Evolutionary conservation across 2,888 invertebrate genomes (phyloP).

Genomic region (Drosophila cognata): DNA sequence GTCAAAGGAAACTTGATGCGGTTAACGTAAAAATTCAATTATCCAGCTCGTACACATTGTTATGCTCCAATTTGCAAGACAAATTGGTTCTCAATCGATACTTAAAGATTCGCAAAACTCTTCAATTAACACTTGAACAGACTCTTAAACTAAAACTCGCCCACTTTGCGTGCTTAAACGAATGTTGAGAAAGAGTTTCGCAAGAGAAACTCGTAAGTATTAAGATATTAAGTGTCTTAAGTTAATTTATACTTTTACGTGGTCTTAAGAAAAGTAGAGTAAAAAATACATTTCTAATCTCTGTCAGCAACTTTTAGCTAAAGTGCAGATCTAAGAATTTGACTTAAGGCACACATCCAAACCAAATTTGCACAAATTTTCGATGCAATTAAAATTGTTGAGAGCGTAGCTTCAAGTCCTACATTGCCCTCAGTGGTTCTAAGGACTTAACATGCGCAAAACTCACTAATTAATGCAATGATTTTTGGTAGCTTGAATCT

Average conservation of each 20-base stretch:
- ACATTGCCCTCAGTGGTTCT: neutral
- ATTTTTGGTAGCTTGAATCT: neutral
- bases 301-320: neutral
- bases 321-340: neutral
- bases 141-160: neutral
- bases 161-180: neutral
- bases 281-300: neutral
- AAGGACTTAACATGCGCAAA: neutral
- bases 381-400: slow-evolving; percentile 6
- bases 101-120: neutral
- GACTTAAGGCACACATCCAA: neutral
- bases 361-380: neutral
- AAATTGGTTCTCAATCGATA: neutral
- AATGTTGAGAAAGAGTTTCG: neutral
- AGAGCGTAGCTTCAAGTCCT: neutral
- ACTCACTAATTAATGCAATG: slow-evolving; percentile 10
- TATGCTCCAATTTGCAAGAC: slow-evolving; percentile 4
- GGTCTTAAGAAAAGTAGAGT: neutral
- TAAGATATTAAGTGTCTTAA: neutral
- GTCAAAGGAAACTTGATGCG: slow-evolving; percentile 44
- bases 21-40: slow-evolving; percentile 39
- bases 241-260: neutral
- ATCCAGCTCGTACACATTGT: neutral
- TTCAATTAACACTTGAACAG: slow-evolving; percentile 1
- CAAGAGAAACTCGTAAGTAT: neutral